A percentile compares a stretch with the other conserved stretches of the same genome.
Evolutionary conservation across 2,797 vertebrate genomes (phyloP).

Genomic region (Austrolebias charrua): DNA sequence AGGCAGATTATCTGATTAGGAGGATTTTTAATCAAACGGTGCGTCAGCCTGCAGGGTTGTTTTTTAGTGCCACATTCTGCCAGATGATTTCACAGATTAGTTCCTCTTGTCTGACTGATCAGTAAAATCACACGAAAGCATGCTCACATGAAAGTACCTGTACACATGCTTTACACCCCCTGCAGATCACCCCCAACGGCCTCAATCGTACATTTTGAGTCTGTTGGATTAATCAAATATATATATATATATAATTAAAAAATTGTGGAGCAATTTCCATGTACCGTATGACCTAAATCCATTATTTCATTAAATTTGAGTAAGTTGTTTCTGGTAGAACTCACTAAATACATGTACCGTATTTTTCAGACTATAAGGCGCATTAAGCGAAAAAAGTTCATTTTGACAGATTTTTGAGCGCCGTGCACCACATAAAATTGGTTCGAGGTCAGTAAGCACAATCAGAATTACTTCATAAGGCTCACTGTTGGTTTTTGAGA

Average conservation of each 20-base stretch:
- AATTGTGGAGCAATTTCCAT: not conserved
- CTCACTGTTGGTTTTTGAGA: no score
- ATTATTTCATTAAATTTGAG: not conserved
- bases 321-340: not conserved
- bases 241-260: no score
- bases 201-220: constrained; percentile 11
- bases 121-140: constrained; percentile 24
- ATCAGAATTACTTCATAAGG: no score
- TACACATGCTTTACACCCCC: not conserved
- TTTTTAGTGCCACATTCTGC: constrained; percentile 29
- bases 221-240: constrained; percentile 3
- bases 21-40: constrained; percentile 29
- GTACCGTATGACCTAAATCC: not conserved
- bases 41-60: constrained; percentile 4
- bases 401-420: no score
- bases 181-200: not conserved
- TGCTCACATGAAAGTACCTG: constrained; percentile 3
- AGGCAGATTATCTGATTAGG: constrained; percentile 11
- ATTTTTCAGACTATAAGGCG: no score
- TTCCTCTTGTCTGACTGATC: constrained; percentile 33
- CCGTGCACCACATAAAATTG: no score
- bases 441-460: no score
- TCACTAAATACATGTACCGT: not conserved
- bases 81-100: constrained; percentile 22
- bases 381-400: no score